A percentile compares a stretch with the other conserved stretches of the same genome.
Evolutionary conservation across 92 coral and sea anemone species (phyloP).

Genomic region (Epizoanthus fatuus): DNA sequence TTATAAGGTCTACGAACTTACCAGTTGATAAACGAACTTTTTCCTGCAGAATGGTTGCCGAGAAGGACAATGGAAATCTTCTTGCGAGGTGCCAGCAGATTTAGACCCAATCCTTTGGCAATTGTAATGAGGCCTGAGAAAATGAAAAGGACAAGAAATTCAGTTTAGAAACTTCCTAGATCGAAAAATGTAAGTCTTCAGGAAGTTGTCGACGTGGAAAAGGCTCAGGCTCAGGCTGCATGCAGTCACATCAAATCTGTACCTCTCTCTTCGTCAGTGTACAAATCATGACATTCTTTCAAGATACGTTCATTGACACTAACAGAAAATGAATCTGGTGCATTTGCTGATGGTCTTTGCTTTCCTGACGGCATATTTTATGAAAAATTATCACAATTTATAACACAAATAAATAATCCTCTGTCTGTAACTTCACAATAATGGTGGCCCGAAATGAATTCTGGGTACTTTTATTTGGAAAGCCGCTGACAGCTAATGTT

Average conservation of each 20-base stretch:
- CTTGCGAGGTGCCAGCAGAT: slow-evolving; percentile 96
- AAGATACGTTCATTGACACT: slow-evolving; percentile 92
- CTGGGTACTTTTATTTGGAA: slow-evolving; percentile 12
- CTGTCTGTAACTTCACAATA: not conserved
- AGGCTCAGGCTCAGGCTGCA: no score
- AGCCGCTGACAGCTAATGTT: slow-evolving; percentile 34
- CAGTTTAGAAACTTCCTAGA: not conserved
- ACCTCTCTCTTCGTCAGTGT: slow-evolving; percentile 95
- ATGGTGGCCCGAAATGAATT: not conserved
- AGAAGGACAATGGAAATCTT: slow-evolving; percentile 89
- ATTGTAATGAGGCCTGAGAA: slow-evolving; percentile 86
- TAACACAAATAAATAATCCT: no score
- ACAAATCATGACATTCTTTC: slow-evolving; percentile 97
- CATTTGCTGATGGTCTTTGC: slow-evolving; percentile 95
- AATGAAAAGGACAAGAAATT: not conserved
- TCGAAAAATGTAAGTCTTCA: not conserved
- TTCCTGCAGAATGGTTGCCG: slow-evolving; percentile 99
- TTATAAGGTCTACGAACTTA: not conserved
- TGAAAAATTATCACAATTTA: no score
- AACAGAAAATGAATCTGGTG: slow-evolving; percentile 90
- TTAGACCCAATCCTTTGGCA: slow-evolving; percentile 89
- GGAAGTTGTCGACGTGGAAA: slow-evolving; percentile 60
- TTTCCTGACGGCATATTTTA: slow-evolving; percentile 89
- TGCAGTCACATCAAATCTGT: slow-evolving; percentile 20
- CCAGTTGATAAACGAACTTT: slow-evolving; percentile 99